These are phyloP conservation scores for Mustela lutreola DNA, from an alignment of 2,113 vertebrate species.

Conservation along the genomic window DNA sequence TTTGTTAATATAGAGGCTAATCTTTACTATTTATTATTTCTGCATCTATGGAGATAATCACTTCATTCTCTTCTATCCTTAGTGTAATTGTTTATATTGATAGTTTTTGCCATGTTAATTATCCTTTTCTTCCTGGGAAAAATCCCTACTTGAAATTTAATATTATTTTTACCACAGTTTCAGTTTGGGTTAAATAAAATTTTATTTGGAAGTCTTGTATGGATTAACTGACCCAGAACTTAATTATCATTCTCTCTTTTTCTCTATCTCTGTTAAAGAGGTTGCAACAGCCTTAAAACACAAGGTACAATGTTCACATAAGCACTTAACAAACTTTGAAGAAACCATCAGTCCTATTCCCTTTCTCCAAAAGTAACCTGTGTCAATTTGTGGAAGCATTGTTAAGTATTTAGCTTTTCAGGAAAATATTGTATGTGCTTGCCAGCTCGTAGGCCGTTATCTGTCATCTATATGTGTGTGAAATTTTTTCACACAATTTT, in stretches of 20 bases:
- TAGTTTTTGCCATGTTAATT: background rate
- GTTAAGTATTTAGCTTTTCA: background rate
- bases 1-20: background rate
- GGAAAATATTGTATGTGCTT: background rate
- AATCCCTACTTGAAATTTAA: background rate
- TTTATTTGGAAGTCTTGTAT: background rate
- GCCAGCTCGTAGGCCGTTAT: background rate
- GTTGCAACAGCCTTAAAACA: background rate
- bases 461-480: too few species aligned
- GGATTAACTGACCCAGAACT: background rate
- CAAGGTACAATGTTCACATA: background rate
- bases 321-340: background rate
- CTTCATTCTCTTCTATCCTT: background rate
- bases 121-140: background rate
- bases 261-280: background rate
- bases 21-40: background rate
- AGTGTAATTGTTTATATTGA: background rate
- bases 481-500: background rate
- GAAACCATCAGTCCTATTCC: background rate
- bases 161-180: slow-evolving; percentile 5
- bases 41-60: background rate
- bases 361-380: background rate
- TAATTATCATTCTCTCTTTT: background rate
- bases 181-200: background rate
- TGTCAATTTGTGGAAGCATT: too few species aligned